Evolutionary conservation across 2,113 vertebrate genomes (phyloP).

Genomic region (Alosa alosa): DNA sequence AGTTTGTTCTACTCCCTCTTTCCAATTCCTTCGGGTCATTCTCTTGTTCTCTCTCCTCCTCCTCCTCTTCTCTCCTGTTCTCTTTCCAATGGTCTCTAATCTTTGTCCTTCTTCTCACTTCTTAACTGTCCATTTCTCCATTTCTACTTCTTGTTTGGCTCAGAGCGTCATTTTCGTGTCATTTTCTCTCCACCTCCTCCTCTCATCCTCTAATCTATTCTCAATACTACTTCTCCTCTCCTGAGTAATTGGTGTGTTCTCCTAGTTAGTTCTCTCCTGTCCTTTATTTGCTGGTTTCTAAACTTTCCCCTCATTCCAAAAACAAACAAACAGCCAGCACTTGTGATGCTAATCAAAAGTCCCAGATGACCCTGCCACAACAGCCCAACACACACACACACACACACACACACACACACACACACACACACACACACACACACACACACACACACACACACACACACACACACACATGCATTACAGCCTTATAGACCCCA

Average conservation of each 20-base stretch:
- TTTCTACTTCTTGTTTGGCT: not conserved
- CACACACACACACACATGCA: not conserved
- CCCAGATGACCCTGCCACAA: not conserved
- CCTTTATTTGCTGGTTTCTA: constrained; percentile 23
- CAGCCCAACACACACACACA: not conserved
- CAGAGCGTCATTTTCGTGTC: not conserved
- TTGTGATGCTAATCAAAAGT: constrained; percentile 41
- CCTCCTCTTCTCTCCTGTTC: not conserved
- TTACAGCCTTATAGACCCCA: not conserved
- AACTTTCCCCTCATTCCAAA: constrained; percentile 43
- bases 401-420: not conserved
- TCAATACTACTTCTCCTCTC: not conserved
- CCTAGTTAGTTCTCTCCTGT: not conserved
- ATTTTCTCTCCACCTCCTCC: not conserved
- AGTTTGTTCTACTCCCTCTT: not conserved
- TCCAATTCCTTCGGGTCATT: no score
- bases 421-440: not conserved
- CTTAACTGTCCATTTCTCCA: not conserved
- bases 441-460: not conserved
- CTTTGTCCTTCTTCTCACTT: not conserved
- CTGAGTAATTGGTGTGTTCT: not conserved
- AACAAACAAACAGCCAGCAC: constrained; percentile 51
- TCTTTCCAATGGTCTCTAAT: not conserved
- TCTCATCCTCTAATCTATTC: not conserved
- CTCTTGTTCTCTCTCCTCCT: not conserved